Conservation (phyloP, 2,888 invertebrate genomes). For the Macropis europaea region DNA sequence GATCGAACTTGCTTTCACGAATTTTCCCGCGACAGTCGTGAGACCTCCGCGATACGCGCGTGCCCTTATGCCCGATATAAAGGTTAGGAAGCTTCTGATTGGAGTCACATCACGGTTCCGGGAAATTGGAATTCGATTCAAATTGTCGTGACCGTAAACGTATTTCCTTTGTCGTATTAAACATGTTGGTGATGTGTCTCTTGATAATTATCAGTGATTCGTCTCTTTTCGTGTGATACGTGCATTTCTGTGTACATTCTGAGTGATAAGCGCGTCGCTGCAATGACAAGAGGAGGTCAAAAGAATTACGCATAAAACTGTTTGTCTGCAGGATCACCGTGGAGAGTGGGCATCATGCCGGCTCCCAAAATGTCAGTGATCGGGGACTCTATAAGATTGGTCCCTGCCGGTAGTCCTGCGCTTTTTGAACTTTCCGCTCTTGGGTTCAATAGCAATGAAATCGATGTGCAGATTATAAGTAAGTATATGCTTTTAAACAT, state of each 20-base stretch:
- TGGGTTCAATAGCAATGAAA: constrained; percentile 82
- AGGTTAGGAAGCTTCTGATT: constrained; percentile 49
- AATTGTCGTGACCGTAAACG: not conserved
- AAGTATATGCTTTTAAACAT: constrained; percentile 67
- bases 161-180: not conserved
- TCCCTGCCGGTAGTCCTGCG: constrained; percentile 93
- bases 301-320: too few relatives aligned
- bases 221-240: too few relatives aligned
- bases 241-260: too few relatives aligned
- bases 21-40: not conserved
- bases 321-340: constrained; percentile 90
- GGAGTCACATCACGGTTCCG: constrained; percentile 49
- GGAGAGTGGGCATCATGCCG: constrained; percentile 95
- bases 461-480: constrained; percentile 82
- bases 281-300: too few relatives aligned
- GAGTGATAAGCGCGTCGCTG: too few relatives aligned
- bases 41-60: not conserved
- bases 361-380: constrained; percentile 88
- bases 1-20: not conserved
- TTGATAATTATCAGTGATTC: not conserved
- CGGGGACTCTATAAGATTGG: constrained; percentile 93
- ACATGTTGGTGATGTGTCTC: not conserved
- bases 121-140: constrained; percentile 51
- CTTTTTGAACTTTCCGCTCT: constrained; percentile 93
- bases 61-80: constrained; percentile 24